These are phyloP conservation scores for Drosophila cracens DNA, from an alignment of 2,888 invertebrate genomes.

Conservation along the genomic window DNA sequence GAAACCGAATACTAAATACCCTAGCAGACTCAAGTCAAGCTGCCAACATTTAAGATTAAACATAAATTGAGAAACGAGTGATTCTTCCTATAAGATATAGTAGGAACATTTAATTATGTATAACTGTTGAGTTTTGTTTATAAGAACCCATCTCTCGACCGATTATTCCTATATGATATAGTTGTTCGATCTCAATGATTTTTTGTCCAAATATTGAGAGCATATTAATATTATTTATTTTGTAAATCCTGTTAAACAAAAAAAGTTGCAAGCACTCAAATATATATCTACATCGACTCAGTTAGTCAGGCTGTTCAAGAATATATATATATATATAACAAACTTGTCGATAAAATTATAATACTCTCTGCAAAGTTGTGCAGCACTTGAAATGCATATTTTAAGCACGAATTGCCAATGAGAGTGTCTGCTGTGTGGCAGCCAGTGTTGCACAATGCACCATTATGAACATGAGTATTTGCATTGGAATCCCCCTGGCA, in stretches of 20 bases:
- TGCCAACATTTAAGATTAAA: background rate
- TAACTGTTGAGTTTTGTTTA: accelerated
- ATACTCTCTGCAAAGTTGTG: constrained; percentile 8
- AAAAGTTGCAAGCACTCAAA: background rate
- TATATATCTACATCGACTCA: background rate
- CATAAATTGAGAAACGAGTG: background rate
- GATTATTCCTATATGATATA: background rate
- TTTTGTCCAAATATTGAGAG: background rate
- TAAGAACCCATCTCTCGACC: background rate
- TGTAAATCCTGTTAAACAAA: background rate
- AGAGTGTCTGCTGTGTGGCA: constrained; percentile 18
- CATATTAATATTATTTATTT: background rate
- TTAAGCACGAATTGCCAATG: constrained; percentile 44
- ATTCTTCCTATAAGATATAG: background rate
- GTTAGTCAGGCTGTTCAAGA: background rate
- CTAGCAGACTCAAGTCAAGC: background rate
- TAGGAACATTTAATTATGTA: background rate
- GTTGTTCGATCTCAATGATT: background rate
- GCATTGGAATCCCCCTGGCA: constrained; percentile 1
- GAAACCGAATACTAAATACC: constrained; percentile 29
- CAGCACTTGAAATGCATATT: constrained; percentile 42
- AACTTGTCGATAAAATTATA: background rate
- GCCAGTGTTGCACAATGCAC: constrained; percentile 5
- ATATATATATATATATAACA: background rate
- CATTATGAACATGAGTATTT: background rate